These are phyloP conservation scores for Tamandua tetradactyla DNA, from an alignment of 2,797 vertebrate species.

Conservation along the genomic window DNA sequence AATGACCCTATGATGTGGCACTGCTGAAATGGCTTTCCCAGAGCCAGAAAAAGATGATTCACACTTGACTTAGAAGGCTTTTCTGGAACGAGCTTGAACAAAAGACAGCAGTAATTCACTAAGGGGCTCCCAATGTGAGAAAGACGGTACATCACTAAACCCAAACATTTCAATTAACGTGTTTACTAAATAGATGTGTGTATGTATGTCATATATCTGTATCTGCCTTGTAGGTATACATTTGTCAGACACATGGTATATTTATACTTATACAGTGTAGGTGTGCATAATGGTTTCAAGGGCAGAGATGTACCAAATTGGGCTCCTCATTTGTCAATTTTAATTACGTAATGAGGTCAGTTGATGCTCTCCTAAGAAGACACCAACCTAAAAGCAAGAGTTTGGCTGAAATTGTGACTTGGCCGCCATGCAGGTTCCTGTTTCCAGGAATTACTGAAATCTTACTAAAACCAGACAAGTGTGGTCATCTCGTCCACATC, in stretches of 20 bases:
- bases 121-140: neutral
- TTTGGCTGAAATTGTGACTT: neutral
- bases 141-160: neutral
- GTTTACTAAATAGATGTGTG: neutral
- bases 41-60: conserved; percentile 73
- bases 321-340: neutral
- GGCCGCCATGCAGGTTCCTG: neutral
- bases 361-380: neutral
- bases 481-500: neutral
- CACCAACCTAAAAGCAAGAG: neutral
- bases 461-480: neutral
- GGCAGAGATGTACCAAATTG: neutral
- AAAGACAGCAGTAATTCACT: conserved; percentile 61
- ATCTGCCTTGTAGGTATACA: neutral
- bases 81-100: conserved; percentile 62
- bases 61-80: conserved; percentile 59
- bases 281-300: neutral
- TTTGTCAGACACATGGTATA: neutral
- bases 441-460: neutral
- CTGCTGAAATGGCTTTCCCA: conserved; percentile 61
- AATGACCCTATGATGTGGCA: conserved; percentile 47
- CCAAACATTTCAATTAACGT: neutral
- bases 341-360: neutral
- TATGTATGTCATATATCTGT: rapidly evolving
- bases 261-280: rapidly evolving